A percentile compares a stretch with the other conserved stretches of the same genome.
These are phyloP conservation scores for Elysia crispata DNA, from an alignment of 2,888 invertebrate genomes.

Conservation along the genomic window DNA sequence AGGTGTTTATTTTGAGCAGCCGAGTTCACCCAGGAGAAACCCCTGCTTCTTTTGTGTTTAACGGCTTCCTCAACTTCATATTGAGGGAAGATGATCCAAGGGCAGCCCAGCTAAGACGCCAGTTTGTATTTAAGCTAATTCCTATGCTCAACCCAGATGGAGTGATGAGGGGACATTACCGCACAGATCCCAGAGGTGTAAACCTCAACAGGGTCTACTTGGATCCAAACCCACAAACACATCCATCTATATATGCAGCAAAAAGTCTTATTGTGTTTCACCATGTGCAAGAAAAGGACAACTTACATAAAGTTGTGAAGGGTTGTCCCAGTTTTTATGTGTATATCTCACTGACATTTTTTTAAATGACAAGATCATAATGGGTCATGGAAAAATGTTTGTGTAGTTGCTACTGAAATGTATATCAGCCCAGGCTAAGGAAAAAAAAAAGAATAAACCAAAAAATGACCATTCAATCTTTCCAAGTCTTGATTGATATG, in stretches of 20 bases:
- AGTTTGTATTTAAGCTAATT: constrained; percentile 89
- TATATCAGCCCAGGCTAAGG: too few relatives aligned
- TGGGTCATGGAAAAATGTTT: too few relatives aligned
- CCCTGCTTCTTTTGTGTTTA: constrained; percentile 92
- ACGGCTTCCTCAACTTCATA: constrained; percentile 90
- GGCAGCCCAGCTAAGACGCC: constrained; percentile 84
- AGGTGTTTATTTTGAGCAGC: constrained; percentile 91
- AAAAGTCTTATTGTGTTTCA: constrained; percentile 82
- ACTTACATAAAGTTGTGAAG: too few relatives aligned
- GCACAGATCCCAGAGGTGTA: constrained; percentile 90
- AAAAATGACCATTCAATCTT: too few relatives aligned
- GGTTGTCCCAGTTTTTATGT: too few relatives aligned
- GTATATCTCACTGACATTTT: too few relatives aligned
- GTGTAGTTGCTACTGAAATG: too few relatives aligned
- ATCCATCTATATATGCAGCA: constrained; percentile 92
- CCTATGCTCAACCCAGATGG: constrained; percentile 96
- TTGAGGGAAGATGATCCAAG: constrained; percentile 85
- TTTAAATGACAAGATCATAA: too few relatives aligned
- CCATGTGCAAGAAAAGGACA: constrained; percentile 74
- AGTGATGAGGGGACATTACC: constrained; percentile 86
- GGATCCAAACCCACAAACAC: constrained; percentile 85
- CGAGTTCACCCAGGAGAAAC: constrained; percentile 95
- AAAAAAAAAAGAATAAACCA: too few relatives aligned
- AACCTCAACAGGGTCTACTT: constrained; percentile 92
- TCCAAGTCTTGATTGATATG: too few relatives aligned